These are phyloP conservation scores for Xestia xanthographa DNA, from an alignment of 2,888 invertebrate species.

Conservation along the genomic window DNA sequence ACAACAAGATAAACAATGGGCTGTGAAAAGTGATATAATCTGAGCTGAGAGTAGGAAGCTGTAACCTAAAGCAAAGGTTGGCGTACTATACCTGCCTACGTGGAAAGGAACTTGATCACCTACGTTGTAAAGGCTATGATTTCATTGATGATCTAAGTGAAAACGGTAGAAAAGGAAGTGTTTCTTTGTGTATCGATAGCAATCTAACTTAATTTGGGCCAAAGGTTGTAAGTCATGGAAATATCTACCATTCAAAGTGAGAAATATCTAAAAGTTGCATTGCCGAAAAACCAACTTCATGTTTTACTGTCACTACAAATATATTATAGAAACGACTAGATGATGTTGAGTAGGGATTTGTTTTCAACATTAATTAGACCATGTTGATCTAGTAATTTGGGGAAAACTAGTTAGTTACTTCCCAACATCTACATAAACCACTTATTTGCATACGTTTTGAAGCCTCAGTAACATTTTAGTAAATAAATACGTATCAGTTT, in stretches of 20 bases:
- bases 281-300: background rate
- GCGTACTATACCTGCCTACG: background rate
- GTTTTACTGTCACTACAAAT: background rate
- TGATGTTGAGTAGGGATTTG: background rate
- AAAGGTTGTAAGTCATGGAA: background rate
- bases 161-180: background rate
- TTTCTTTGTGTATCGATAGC: background rate
- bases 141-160: background rate
- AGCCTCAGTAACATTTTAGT: background rate
- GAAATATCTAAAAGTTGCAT: background rate
- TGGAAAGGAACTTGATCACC: constrained; percentile 14
- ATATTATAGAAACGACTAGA: constrained; percentile 6
- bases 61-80: constrained; percentile 17
- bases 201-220: background rate
- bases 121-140: background rate
- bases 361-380: constrained; percentile 35
- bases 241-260: background rate
- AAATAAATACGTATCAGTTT: background rate
- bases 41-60: constrained; percentile 40
- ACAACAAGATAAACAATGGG: constrained; percentile 68
- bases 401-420: constrained; percentile 15
- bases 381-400: constrained; percentile 29
- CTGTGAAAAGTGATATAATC: constrained; percentile 62
- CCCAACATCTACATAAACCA: constrained; percentile 4
- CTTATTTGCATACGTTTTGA: constrained; percentile 2